Evolutionary conservation across 2,888 invertebrate genomes (phyloP), one percentile per base, ranked within the genome.

Genomic region (Yponomeuta malinellus): DNA sequence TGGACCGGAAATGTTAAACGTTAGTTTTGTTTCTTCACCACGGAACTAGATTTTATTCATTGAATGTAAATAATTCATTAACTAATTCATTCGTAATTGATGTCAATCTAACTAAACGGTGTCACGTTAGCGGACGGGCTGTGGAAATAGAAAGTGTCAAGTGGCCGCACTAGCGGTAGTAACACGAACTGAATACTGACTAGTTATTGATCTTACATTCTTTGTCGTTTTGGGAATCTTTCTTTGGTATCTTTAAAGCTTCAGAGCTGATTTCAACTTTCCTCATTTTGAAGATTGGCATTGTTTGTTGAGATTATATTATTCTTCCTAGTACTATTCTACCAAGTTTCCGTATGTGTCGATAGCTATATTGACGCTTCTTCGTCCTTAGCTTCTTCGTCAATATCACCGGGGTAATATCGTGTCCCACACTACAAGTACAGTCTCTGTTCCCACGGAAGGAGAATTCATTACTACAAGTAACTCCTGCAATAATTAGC

Each of bases 141-240:
- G 15, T 84, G 81, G 84, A 88, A 88, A 88, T 89, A 90, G 89
- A 90, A 89, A 90, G 90, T 89, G 86, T 86, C 81, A 85, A 86
- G 85, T 83, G 81, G 79, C 82, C 79, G 79, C 80, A 83, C 81
- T 80, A 79, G 79, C 81, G 65, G 65, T 65, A 65, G 31, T 74
- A 76, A 76, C 77, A 83, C 73, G 76, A 80, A 76, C 82, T 81
- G 83, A 82, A 87, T 88, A 82, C 80, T 59, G 52, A 59, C 52
- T 10, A 59, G 3, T 12, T 59, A 59, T 59, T 59, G 52, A 15
- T 15, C 52, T 59, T 12, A 15, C 12, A 59, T 59, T 59, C 15
- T 4, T 12, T 59, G 52, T 59, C 52, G 52, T 59, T 59, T 59
- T 59, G 52, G 15, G 52, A 43, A 59, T 59, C 52, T 12, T 15